Conservation (phyloP, 1,140 invertebrate genomes). For the Harlomillsia oculata region DNA sequence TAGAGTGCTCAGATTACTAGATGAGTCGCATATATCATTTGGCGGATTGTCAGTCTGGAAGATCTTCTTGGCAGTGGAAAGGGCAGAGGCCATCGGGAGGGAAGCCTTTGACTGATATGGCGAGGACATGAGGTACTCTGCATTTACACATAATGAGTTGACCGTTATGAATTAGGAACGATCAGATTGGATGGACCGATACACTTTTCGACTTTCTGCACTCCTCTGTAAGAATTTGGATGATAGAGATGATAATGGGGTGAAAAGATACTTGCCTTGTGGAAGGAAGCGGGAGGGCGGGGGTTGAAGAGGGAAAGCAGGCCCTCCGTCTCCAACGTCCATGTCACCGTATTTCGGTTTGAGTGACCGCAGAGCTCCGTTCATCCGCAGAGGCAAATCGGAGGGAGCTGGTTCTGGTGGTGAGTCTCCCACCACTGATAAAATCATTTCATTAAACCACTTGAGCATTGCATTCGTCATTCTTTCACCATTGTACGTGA, state of each 20-base stretch:
- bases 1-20: slow-evolving; percentile 33
- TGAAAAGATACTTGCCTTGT: slow-evolving; percentile 27
- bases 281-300: slow-evolving; percentile 29
- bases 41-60: slow-evolving; percentile 36
- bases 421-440: slow-evolving; percentile 26
- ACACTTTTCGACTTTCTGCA: too few relatives aligned
- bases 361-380: slow-evolving; percentile 28
- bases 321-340: slow-evolving; percentile 22
- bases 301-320: slow-evolving; percentile 30
- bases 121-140: slow-evolving; percentile 36
- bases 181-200: too few relatives aligned
- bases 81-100: slow-evolving; percentile 26
- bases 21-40: slow-evolving; percentile 33
- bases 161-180: too few relatives aligned
- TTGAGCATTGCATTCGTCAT: too few relatives aligned
- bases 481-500: too few relatives aligned
- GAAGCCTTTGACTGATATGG: slow-evolving; percentile 36
- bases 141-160: slow-evolving; percentile 10
- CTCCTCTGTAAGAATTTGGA: background rate
- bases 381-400: slow-evolving; percentile 33
- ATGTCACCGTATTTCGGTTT: slow-evolving; percentile 29
- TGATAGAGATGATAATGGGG: background rate
- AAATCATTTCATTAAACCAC: too few relatives aligned
- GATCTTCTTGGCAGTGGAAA: slow-evolving; percentile 36
- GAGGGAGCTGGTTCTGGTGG: slow-evolving; percentile 35